Evolutionary conservation across 2,888 invertebrate genomes (phyloP), one percentile per base, ranked within the genome.

Genomic region (Chrysolina americana): DNA sequence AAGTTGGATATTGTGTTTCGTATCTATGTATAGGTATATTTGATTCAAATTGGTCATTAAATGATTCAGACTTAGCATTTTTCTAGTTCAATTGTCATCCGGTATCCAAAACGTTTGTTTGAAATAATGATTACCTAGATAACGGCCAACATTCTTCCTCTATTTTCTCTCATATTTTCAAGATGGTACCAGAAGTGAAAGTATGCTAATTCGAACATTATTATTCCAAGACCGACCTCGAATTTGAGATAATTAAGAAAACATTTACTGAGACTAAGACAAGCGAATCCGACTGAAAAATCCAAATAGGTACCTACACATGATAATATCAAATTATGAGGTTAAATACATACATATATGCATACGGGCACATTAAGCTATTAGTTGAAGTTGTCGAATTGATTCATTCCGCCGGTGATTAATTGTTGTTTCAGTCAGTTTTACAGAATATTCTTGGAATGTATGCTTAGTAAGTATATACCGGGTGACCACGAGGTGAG

Each of bases 171-270:
- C 68, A 21, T 53, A 68, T 53, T n/a, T 66, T 50, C 5, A 15
- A 48, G 70, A 68, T 68, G 47, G 70, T 59, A 65, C 44, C 41
- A 75, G 70, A 48, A 77, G 70, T 62, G 74, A 77, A 77, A 77
- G 76, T 77, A 77, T 77, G 76, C 74, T 77, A 77, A 77, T 77
- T 62, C 66, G 44, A 36, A 68, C 41, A 64, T 77, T 74, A 75
- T 75, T 75, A 77, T 77, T 77, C 76, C 10, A 62, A 66, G 65
- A 69, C 19, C 72, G 72, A 68, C 70, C 72, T 72, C 72, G 69
- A 65, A 75, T 62, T 70, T 70, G 11, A 66, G 71, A 59, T 44
- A 41, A 36, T 56, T 62, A 71, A 71, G 53, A 21, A 19, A 53
- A 21, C 53, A 6, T 53, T 53, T 53, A 53, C 53, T 21, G 13